Evolutionary conservation across 2,888 invertebrate species (phyloP).

Genomic region (Dryadula phaetusa): DNA sequence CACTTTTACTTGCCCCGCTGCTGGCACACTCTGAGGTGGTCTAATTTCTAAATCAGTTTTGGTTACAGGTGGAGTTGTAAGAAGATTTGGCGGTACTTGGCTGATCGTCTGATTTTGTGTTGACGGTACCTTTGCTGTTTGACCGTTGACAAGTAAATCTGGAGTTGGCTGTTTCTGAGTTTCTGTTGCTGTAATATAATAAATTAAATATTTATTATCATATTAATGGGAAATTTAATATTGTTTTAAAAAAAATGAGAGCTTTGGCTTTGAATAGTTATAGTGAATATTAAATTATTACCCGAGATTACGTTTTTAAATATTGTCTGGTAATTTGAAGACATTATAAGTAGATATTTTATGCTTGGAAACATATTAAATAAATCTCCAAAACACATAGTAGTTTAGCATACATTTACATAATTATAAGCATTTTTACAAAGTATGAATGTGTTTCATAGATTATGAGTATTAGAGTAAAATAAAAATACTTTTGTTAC

Average conservation of each 20-base stretch:
- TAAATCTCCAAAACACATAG: too few species aligned
- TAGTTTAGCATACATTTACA: too few species aligned
- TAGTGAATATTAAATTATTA: too few species aligned
- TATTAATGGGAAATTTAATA: too few species aligned
- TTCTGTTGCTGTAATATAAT: constrained; percentile 51
- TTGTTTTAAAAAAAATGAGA: too few species aligned
- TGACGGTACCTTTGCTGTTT: constrained; percentile 42
- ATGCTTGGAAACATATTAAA: too few species aligned
- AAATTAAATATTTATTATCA: not conserved
- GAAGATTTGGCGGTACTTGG: constrained; percentile 23
- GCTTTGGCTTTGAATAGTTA: not conserved
- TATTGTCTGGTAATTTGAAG: too few species aligned
- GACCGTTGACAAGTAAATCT: constrained; percentile 71
- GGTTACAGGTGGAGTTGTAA: not conserved
- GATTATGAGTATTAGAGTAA: not conserved
- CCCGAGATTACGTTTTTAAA: too few species aligned
- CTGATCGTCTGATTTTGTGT: constrained; percentile 52
- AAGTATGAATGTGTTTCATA: too few species aligned
- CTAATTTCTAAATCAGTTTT: constrained; percentile 45
- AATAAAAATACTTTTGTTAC: not conserved
- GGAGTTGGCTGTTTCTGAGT: constrained; percentile 66
- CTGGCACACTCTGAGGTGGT: constrained; percentile 39
- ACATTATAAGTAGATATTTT: too few species aligned
- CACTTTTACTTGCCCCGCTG: not conserved
- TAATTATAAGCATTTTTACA: too few species aligned